Conservation (phyloP, 1,140 invertebrate genomes). For the Drosophila simulans region DNA sequence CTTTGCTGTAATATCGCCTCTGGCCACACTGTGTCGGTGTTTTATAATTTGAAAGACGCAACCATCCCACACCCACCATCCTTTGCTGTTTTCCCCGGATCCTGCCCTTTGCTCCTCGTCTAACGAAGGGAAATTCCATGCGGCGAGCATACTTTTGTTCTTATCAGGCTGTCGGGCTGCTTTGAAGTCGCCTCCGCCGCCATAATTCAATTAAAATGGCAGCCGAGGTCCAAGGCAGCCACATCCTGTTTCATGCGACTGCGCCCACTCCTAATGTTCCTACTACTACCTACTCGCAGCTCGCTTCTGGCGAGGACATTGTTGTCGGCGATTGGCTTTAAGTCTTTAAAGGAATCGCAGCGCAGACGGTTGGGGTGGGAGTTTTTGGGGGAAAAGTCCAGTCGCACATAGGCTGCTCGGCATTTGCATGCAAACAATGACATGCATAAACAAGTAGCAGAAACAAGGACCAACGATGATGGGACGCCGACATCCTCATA, state of each 20-base stretch:
- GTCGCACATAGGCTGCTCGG: slow-evolving; percentile 27
- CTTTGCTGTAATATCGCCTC: neutral
- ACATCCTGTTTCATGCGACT: slow-evolving; percentile 19
- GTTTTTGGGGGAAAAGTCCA: neutral
- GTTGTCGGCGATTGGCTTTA: slow-evolving; percentile 53
- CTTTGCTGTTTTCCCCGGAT: neutral
- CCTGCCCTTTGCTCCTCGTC: neutral
- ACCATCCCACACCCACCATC: slow-evolving; percentile 1
- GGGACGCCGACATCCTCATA: slow-evolving; percentile 40
- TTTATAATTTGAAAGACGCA: slow-evolving; percentile 49
- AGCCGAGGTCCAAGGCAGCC: slow-evolving; percentile 44
- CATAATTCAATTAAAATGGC: slow-evolving; percentile 81
- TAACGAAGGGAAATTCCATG: slow-evolving; percentile 61
- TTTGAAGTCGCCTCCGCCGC: slow-evolving; percentile 65
- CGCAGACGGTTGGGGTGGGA: neutral
- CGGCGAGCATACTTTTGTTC: slow-evolving; percentile 76
- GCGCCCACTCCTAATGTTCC: neutral
- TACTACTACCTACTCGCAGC: neutral
- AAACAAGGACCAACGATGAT: slow-evolving; percentile 35
- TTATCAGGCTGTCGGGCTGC: slow-evolving; percentile 65
- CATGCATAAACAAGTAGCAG: slow-evolving; percentile 73
- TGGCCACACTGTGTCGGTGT: slow-evolving; percentile 25
- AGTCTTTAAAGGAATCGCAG: slow-evolving; percentile 50
- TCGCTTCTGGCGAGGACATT: slow-evolving; percentile 18
- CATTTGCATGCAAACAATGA: slow-evolving; percentile 82